Percentiles rank a stretch among this genome's conserved stretches.
phyloP scores from a whole-genome alignment of 2,888 invertebrate genomes.

The Lydus trimaculatus region DNA sequence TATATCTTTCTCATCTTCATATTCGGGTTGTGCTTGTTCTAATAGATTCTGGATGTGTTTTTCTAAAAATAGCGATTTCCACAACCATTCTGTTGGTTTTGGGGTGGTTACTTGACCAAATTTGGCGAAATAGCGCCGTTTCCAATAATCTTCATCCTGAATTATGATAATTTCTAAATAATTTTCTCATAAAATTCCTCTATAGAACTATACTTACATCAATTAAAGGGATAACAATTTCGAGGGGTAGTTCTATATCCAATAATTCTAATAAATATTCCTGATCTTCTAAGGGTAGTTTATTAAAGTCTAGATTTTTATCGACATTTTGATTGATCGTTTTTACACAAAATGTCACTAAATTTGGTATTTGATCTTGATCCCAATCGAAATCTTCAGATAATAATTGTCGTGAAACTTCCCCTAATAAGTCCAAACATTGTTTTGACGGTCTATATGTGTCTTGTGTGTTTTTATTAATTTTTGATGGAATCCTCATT shows the following conservation, averaged over 20 bases:
- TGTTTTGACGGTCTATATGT: constrained; percentile 60
- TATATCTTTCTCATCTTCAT: constrained; percentile 55
- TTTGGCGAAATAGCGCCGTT: constrained; percentile 62
- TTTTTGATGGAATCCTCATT: constrained; percentile 43
- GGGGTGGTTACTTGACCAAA: constrained; percentile 47
- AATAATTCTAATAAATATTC: constrained; percentile 68
- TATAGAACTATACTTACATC: constrained; percentile 54
- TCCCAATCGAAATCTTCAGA: constrained; percentile 67
- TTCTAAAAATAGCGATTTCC: constrained; percentile 59
- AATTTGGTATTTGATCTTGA: constrained; percentile 60
- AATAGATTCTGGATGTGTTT: constrained; percentile 53
- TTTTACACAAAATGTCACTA: constrained; percentile 62
- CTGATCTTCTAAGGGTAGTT: constrained; percentile 66
- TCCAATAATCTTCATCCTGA: constrained; percentile 71
- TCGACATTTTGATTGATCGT: constrained; percentile 63
- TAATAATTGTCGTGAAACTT: constrained; percentile 60
- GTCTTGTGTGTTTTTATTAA: constrained; percentile 58
- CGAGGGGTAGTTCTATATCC: constrained; percentile 67
- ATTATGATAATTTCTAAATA: constrained; percentile 7
- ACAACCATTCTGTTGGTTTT: constrained; percentile 51
- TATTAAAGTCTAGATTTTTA: constrained; percentile 64
- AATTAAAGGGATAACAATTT: constrained; percentile 64
- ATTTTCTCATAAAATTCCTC: neutral
- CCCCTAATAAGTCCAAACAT: constrained; percentile 51
- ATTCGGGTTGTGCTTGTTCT: constrained; percentile 57